A percentile compares a stretch with the other conserved stretches of the same genome.
These are phyloP conservation scores for Tragelaphus scriptus DNA, from an alignment of 2,113 vertebrate species.

Conservation along the genomic window DNA sequence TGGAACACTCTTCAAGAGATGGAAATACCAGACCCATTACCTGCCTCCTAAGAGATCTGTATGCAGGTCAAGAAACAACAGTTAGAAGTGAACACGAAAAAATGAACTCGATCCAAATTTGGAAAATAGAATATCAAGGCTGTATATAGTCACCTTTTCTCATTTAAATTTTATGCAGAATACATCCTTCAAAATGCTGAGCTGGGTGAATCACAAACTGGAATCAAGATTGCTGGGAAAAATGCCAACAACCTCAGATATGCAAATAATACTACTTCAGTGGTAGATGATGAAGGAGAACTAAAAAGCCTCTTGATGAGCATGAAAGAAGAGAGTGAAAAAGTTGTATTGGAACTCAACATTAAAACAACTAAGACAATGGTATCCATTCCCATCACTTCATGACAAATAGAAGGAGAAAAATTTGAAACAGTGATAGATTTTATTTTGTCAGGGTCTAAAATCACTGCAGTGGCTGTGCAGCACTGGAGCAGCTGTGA, in stretches of 20 bases:
- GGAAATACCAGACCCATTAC: background rate
- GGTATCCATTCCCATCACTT: background rate
- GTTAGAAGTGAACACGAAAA: background rate
- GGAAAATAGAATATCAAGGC: background rate
- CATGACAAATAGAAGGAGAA: background rate
- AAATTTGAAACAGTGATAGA: too few relatives aligned
- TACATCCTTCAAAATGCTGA: background rate
- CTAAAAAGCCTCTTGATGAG: background rate
- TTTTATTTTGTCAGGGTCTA: background rate
- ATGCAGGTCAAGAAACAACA: background rate
- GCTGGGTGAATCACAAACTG: background rate
- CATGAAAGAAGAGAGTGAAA: background rate
- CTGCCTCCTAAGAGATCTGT: background rate
- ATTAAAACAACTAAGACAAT: background rate
- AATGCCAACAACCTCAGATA: background rate
- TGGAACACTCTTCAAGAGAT: background rate
- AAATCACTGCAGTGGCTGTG: rapidly evolving
- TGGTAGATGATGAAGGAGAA: background rate
- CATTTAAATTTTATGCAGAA: background rate
- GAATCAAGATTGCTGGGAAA: background rate
- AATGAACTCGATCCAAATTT: background rate
- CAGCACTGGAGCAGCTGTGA: background rate
- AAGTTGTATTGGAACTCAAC: background rate
- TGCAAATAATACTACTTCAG: background rate
- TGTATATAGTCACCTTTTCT: background rate